Conservation (phyloP, 2,888 invertebrate genomes). For the Phengaris arion region DNA sequence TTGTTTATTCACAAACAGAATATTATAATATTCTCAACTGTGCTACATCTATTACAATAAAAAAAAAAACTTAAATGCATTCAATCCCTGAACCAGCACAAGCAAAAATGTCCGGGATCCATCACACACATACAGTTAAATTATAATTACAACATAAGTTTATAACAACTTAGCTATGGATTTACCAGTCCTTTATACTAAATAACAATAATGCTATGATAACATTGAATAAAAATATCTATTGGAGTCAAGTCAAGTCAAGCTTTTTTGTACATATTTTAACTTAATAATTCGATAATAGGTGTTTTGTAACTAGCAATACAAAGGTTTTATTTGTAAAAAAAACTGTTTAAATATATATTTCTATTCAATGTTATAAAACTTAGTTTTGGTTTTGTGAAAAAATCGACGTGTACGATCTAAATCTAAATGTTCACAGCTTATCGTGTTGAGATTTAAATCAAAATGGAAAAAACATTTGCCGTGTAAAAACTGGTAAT, state of each 20-base stretch:
- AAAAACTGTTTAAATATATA: not conserved
- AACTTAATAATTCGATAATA: not conserved
- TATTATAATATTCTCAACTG: not conserved
- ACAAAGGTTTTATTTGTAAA: not conserved
- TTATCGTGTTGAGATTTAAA: slow-evolving; percentile 13
- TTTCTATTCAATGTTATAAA: slow-evolving; percentile 24
- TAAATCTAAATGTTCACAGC: slow-evolving; percentile 14
- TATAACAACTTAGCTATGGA: slow-evolving; percentile 37
- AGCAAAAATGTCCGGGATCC: slow-evolving; percentile 27
- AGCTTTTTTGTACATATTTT: not conserved
- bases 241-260: not conserved
- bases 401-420: not conserved
- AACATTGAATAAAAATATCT: slow-evolving; percentile 27
- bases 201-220: slow-evolving; percentile 29
- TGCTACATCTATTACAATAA: not conserved
- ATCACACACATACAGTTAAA: slow-evolving; percentile 32
- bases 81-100: not conserved
- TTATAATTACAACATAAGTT: slow-evolving; percentile 36
- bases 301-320: not conserved
- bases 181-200: slow-evolving; percentile 41
- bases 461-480: not conserved
- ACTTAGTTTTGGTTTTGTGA: slow-evolving; percentile 19
- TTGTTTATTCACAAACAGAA: not conserved
- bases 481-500: slow-evolving; percentile 16
- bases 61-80: slow-evolving; percentile 30